Conservation (phyloP, 2,888 invertebrate species). For the Thera obeliscata region DNA sequence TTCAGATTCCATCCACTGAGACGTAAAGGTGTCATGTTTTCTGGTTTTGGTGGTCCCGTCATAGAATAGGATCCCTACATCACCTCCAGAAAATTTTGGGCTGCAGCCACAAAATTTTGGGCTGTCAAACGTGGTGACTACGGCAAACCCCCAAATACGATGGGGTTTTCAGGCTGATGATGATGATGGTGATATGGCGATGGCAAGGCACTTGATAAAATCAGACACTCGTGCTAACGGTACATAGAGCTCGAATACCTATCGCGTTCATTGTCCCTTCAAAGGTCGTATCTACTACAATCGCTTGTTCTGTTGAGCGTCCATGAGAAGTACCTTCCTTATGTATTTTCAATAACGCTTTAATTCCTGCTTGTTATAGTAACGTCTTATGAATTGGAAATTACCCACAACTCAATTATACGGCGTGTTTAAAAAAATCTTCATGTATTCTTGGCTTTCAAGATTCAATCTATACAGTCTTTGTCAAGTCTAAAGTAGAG, state of each 20-base stretch:
- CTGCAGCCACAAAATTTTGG: too few species aligned
- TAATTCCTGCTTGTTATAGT: constrained; percentile 22
- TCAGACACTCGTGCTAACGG: background rate
- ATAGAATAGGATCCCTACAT: too few species aligned
- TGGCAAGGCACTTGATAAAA: background rate
- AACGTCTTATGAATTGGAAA: constrained; percentile 22
- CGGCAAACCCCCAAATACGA: too few species aligned
- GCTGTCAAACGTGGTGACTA: too few species aligned
- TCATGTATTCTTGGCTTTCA: background rate
- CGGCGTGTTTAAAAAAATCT: background rate
- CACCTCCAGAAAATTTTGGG: too few species aligned
- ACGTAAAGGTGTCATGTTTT: too few species aligned
- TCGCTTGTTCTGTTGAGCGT: constrained; percentile 41
- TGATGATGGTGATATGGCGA: background rate
- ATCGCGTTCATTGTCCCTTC: constrained; percentile 69
- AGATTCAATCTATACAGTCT: background rate
- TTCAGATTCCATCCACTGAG: too few species aligned
- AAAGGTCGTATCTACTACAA: constrained; percentile 68
- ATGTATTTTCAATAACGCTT: constrained; percentile 25
- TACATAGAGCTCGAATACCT: constrained; percentile 61
- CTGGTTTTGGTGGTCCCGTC: too few species aligned
- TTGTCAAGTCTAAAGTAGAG: too few species aligned
- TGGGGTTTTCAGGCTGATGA: too few species aligned
- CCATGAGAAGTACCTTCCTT: constrained; percentile 34
- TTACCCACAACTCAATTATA: constrained; percentile 1